phyloP scores from a whole-genome alignment of 92 coral and sea anemone species.

The Bergia puertoricense region DNA sequence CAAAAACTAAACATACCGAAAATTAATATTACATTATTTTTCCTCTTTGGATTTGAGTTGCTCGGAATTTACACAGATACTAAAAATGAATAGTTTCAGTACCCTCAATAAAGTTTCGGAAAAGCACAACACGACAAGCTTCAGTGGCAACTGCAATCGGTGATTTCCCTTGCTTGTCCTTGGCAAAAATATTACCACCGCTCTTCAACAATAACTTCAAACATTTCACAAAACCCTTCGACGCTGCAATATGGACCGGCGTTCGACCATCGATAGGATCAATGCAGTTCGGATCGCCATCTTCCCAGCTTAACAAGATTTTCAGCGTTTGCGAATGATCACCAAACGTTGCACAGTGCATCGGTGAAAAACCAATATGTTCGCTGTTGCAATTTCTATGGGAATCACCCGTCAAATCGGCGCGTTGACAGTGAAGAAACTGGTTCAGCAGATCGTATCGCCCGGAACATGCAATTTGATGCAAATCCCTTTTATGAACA shows the following conservation, averaged over 20 bases:
- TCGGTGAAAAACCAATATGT: conserved; percentile 38
- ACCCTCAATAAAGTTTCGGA: conserved; percentile 31
- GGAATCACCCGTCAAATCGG: conserved; percentile 45
- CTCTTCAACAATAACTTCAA: conserved; percentile 44
- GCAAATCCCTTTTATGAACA: conserved; percentile 50
- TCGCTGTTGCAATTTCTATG: neutral
- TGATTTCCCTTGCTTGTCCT: conserved; percentile 42
- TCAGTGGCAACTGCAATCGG: conserved; percentile 39
- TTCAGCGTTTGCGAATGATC: conserved; percentile 50
- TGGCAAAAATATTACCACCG: conserved; percentile 41
- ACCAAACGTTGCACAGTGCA: conserved; percentile 55
- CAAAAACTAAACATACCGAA: too few species aligned
- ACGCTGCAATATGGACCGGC: conserved; percentile 58
- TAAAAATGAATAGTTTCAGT: neutral
- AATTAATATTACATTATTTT: neutral
- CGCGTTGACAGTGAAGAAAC: conserved; percentile 34
- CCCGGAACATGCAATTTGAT: conserved; percentile 56
- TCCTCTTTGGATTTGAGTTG: too few species aligned
- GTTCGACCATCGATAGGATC: conserved; percentile 47
- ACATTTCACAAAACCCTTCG: conserved; percentile 40
- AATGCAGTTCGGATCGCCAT: conserved; percentile 48
- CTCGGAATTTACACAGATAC: too few species aligned
- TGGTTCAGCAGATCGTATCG: conserved; percentile 31
- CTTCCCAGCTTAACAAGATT: conserved; percentile 55
- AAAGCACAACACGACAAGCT: conserved; percentile 19